These are phyloP conservation scores for Caenorhabditis remanei DNA, from an alignment of 1,140 invertebrate genomes.

Conservation along the genomic window DNA sequence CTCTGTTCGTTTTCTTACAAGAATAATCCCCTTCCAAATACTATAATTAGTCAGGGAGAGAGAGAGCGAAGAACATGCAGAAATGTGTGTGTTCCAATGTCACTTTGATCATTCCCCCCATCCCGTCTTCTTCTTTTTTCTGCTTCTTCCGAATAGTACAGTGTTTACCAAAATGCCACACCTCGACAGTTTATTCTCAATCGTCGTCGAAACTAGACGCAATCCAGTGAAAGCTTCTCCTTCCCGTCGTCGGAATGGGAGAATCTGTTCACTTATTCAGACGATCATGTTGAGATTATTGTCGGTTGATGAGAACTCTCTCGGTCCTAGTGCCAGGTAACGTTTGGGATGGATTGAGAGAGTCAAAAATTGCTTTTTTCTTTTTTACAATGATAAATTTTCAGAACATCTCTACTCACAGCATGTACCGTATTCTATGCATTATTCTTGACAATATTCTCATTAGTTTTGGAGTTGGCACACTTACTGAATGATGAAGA, in stretches of 20 bases:
- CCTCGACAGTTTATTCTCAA: constrained; percentile 9
- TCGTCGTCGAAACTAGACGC: constrained; percentile 26
- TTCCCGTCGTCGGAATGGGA: background rate
- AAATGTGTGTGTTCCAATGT: background rate
- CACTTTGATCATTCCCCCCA: constrained; percentile 6
- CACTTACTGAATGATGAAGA: constrained; percentile 69
- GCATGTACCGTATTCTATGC: constrained; percentile 75
- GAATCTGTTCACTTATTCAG: constrained; percentile 25
- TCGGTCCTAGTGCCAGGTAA: constrained; percentile 2
- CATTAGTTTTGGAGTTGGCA: constrained; percentile 73
- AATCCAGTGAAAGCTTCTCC: constrained; percentile 42
- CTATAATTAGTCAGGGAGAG: background rate
- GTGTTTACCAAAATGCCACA: constrained; percentile 41
- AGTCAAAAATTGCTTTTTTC: constrained; percentile 48
- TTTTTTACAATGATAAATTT: constrained; percentile 14
- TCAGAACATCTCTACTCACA: constrained; percentile 73
- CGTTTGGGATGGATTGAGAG: constrained; percentile 57
- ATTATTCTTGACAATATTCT: constrained; percentile 75
- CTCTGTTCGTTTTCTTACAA: background rate
- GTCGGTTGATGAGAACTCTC: constrained; percentile 6
- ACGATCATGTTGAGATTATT: constrained; percentile 35
- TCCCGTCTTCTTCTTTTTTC: background rate
- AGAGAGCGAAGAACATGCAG: constrained; percentile 30
- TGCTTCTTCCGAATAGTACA: background rate
- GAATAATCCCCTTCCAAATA: constrained; percentile 4